A percentile compares a stretch with the other conserved stretches of the same genome.
Conservation (phyloP, 2,113 vertebrate genomes). For the Leptobrachium leishanense region DNA sequence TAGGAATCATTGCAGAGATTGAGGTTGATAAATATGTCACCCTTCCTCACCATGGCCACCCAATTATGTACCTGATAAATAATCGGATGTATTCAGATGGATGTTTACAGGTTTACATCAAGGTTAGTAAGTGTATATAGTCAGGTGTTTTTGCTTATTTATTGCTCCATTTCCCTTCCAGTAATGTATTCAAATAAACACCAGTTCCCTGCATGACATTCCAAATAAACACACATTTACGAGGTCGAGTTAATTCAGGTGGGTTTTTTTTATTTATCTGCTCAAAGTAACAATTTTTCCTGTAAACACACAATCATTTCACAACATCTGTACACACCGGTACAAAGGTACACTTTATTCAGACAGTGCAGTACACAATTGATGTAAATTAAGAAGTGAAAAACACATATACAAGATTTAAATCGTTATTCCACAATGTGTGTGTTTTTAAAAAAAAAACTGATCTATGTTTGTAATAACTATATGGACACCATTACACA, state of each 20-base stretch:
- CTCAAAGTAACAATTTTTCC: not conserved
- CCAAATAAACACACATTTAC: constrained; percentile 21
- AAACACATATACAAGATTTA: no score
- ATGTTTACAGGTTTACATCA: no score
- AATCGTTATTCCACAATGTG: no score
- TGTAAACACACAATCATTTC: not conserved
- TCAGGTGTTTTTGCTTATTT: not conserved
- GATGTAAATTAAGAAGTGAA: no score
- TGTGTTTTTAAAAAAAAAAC: no score
- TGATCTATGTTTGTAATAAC: no score
- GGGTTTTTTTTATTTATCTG: constrained; percentile 21
- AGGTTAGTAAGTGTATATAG: not conserved
- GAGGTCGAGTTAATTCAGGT: not conserved
- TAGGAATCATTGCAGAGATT: constrained; percentile 17
- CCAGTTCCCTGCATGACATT: not conserved
- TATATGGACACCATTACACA: no score
- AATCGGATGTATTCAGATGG: not conserved
- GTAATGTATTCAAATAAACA: not conserved
- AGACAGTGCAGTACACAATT: no score
- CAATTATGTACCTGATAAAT: constrained; percentile 14
- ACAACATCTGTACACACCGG: constrained; percentile 19
- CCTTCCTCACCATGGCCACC: constrained; percentile 12
- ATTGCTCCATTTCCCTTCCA: not conserved
- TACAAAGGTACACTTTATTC: not conserved
- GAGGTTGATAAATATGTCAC: constrained; percentile 10